Percentiles rank a stretch among this genome's conserved stretches.
These are phyloP conservation scores for Leptoteleia sp. DNA, from an alignment of 1,140 invertebrate genomes.

Conservation along the genomic window DNA sequence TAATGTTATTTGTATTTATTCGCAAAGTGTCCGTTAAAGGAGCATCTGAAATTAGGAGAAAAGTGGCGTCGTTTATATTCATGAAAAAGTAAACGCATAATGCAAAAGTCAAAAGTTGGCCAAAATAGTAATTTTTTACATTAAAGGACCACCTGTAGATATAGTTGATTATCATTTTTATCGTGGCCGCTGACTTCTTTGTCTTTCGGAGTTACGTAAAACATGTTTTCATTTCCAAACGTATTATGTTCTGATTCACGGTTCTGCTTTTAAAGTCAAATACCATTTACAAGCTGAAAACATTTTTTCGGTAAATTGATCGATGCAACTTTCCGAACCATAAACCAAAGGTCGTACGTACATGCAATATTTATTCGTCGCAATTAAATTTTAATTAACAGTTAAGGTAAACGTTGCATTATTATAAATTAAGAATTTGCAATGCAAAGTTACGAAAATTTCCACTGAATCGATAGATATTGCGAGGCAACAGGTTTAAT, in stretches of 20 bases:
- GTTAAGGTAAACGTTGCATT: too few relatives aligned
- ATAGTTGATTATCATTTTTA: conserved; percentile 17
- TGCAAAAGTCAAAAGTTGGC: conserved; percentile 15
- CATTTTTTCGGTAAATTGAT: not conserved
- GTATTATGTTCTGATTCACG: not conserved
- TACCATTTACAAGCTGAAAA: not conserved
- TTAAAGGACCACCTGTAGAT: conserved; percentile 37
- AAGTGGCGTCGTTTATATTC: conserved; percentile 8
- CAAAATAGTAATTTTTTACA: conserved; percentile 28
- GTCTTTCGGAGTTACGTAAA: conserved; percentile 3
- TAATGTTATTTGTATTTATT: too few relatives aligned
- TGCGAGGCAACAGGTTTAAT: too few relatives aligned
- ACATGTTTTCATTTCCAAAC: conserved; percentile 7
- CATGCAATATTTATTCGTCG: not conserved
- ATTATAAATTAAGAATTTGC: too few relatives aligned
- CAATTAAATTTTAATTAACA: too few relatives aligned
- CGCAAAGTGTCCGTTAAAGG: too few relatives aligned
- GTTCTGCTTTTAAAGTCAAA: too few relatives aligned
- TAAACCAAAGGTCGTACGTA: not conserved
- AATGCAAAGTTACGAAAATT: too few relatives aligned
- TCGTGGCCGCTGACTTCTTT: not conserved
- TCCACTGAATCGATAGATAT: too few relatives aligned
- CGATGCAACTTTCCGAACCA: not conserved
- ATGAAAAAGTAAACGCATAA: conserved; percentile 1
- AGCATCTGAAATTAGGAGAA: not conserved